Conservation (phyloP, 2,888 invertebrate genomes). For the Nomada lathburiana region DNA sequence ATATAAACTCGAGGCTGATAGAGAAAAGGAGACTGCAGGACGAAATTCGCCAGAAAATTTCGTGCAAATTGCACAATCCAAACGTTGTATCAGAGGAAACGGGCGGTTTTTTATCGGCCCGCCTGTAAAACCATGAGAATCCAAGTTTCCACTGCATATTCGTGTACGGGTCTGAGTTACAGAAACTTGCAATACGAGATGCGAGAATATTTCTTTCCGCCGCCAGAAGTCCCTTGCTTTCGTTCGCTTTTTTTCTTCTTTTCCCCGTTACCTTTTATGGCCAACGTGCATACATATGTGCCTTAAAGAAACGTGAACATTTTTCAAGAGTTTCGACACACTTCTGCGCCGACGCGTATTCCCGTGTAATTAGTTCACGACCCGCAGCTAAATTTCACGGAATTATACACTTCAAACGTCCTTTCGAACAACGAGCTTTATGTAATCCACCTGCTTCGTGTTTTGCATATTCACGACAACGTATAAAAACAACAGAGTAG, state of each 20-base stretch:
- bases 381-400: constrained; percentile 23
- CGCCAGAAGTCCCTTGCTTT: no score
- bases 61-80: constrained; percentile 36
- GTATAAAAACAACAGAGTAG: neutral
- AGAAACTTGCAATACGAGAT: neutral
- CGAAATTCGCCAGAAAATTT: constrained; percentile 32
- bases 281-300: no score
- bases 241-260: neutral
- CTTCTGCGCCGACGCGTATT: neutral
- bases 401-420: constrained; percentile 13
- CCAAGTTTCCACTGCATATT: neutral
- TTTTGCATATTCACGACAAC: constrained; percentile 50
- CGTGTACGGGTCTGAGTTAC: constrained; percentile 3
- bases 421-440: constrained; percentile 20
- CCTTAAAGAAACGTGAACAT: constrained; percentile 2
- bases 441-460: constrained; percentile 26
- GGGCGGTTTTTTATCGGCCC: constrained; percentile 21
- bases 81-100: neutral
- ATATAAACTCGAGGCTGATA: constrained; percentile 52
- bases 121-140: constrained; percentile 14
- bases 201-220: neutral
- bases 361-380: constrained; percentile 28
- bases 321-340: neutral
- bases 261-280: neutral
- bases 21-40: constrained; percentile 13